Percentiles rank a stretch among this genome's conserved stretches.
Conservation (phyloP, 2,888 invertebrate genomes). For the Leptarthrus brevirostris region DNA sequence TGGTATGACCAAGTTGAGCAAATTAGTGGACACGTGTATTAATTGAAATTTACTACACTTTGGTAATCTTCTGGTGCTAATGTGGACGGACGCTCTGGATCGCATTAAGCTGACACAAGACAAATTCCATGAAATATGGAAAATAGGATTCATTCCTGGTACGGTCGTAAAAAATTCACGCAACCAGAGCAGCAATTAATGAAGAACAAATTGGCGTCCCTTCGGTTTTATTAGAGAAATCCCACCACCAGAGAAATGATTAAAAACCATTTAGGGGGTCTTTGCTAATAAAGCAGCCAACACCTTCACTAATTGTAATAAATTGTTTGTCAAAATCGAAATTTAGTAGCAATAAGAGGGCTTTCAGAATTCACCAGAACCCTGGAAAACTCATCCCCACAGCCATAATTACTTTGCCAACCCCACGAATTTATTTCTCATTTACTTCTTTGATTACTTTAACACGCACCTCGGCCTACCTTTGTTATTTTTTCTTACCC, state of each 20-base stretch:
- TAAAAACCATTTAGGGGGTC: conserved; percentile 40
- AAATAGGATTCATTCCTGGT: neutral
- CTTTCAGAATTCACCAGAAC: neutral
- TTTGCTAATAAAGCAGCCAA: conserved; percentile 49
- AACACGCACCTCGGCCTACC: conserved; percentile 49
- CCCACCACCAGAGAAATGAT: conserved; percentile 31
- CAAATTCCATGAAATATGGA: conserved; percentile 1
- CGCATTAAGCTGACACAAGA: conserved; percentile 3
- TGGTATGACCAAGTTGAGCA: conserved; percentile 7
- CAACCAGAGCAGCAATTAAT: conserved; percentile 14
- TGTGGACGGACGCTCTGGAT: conserved; percentile 14
- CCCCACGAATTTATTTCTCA: conserved; percentile 54
- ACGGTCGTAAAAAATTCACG: conserved; percentile 1
- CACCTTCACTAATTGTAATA: conserved; percentile 54
- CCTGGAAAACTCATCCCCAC: conserved; percentile 31
- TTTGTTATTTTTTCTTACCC: conserved; percentile 20
- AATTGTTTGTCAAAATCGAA: conserved; percentile 51
- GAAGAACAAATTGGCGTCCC: conserved; percentile 22
- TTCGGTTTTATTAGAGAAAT: neutral
- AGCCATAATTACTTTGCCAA: conserved; percentile 52
- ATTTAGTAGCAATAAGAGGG: conserved; percentile 7
- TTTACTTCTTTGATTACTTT: conserved; percentile 53
- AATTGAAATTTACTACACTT: conserved; percentile 44
- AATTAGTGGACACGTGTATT: conserved; percentile 47
- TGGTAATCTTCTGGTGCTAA: conserved; percentile 5